Evolutionary conservation across 1,140 invertebrate species (phyloP).

Genomic region (Andricus grossulariae): DNA sequence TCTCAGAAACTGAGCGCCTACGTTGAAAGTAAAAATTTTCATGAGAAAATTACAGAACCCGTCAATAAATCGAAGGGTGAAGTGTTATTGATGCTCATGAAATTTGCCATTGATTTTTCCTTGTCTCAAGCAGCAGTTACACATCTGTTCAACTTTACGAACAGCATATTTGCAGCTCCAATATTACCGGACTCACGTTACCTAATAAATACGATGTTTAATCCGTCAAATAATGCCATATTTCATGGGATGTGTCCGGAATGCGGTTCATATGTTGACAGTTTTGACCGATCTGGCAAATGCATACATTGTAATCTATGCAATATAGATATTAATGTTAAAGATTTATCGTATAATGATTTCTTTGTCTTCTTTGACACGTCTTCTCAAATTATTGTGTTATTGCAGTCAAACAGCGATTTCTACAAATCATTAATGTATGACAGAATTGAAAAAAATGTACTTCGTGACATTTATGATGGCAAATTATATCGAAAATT

Average conservation of each 20-base stretch:
- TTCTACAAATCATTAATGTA: constrained; percentile 33
- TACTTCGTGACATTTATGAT: too few relatives aligned
- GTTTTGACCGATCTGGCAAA: constrained; percentile 9
- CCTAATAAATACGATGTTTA: constrained; percentile 37
- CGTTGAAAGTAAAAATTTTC: too few relatives aligned
- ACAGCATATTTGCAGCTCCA: constrained; percentile 33
- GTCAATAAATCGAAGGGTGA: too few relatives aligned
- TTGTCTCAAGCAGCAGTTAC: too few relatives aligned
- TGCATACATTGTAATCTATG: constrained; percentile 36
- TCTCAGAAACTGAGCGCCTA: too few relatives aligned
- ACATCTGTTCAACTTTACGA: constrained; percentile 40
- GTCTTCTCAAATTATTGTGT: too few relatives aligned
- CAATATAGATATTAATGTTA: constrained; percentile 27
- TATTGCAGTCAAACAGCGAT: constrained; percentile 24
- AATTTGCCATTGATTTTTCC: too few relatives aligned
- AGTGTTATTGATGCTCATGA: too few relatives aligned
- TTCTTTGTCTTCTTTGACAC: constrained; percentile 42
- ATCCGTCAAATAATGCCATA: background rate
- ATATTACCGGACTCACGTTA: constrained; percentile 35
- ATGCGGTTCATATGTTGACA: constrained; percentile 36
- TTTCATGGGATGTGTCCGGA: too few relatives aligned
- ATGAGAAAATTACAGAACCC: too few relatives aligned
- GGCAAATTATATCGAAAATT: too few relatives aligned
- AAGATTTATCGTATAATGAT: constrained; percentile 27
- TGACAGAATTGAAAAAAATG: constrained; percentile 4